Conservation (phyloP, 1,140 invertebrate genomes). For the Cheumatopsyche charites region DNA sequence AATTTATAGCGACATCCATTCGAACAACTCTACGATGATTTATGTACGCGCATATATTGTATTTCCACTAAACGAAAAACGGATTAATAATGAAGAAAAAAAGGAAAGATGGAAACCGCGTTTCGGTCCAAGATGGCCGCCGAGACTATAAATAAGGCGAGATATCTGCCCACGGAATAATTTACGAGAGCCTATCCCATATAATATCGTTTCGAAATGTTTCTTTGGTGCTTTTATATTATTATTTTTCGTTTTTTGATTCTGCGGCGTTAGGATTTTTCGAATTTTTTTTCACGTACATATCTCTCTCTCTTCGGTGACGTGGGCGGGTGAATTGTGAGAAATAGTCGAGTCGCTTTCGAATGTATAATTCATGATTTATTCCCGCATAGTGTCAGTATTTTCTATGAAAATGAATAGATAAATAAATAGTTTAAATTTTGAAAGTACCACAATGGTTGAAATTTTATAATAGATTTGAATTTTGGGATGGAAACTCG, state of each 20-base stretch:
- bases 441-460: too few species aligned
- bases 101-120: neutral
- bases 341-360: too few species aligned
- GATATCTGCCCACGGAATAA: slow-evolving; percentile 29
- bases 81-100: neutral
- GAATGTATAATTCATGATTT: too few species aligned
- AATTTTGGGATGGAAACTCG: too few species aligned
- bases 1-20: slow-evolving; percentile 21
- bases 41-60: neutral
- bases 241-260: slow-evolving; percentile 1
- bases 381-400: too few species aligned
- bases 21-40: slow-evolving; percentile 19
- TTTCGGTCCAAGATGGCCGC: slow-evolving; percentile 31
- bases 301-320: too few species aligned
- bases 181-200: slow-evolving; percentile 26
- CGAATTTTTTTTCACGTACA: too few species aligned
- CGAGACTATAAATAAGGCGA: slow-evolving; percentile 26
- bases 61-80: neutral
- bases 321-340: too few species aligned
- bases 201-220: slow-evolving; percentile 23
- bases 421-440: too few species aligned
- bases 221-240: neutral
- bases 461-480: too few species aligned
- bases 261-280: too few species aligned
- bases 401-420: too few species aligned